Percentiles rank a stretch among this genome's conserved stretches.
These are phyloP conservation scores for Hypselothyrea guttata DNA, from an alignment of 2,888 invertebrate genomes.

Conservation along the genomic window DNA sequence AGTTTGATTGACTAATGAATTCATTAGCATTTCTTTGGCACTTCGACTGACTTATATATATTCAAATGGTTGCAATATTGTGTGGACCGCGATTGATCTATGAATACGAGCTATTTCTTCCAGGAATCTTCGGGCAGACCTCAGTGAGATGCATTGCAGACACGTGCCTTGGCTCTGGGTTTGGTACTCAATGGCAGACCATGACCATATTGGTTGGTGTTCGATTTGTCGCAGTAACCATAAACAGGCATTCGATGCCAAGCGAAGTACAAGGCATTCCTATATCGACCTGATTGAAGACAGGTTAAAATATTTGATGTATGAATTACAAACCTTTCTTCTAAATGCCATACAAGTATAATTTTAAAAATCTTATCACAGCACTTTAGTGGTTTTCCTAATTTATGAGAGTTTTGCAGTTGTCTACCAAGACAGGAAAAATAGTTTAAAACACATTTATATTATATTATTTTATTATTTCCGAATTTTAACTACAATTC, in stretches of 20 bases:
- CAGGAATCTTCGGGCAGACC: constrained; percentile 20
- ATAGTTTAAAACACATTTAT: too few species aligned
- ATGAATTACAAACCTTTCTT: too few species aligned
- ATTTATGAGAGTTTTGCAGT: too few species aligned
- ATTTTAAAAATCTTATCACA: too few species aligned
- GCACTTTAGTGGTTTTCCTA: too few species aligned
- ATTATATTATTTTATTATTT: too few species aligned
- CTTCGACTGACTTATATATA: constrained; percentile 13
- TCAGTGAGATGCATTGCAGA: constrained; percentile 7
- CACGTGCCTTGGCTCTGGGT: constrained; percentile 45
- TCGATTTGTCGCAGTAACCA: constrained; percentile 60
- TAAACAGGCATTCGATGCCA: constrained; percentile 44
- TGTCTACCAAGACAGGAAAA: too few species aligned
- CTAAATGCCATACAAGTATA: too few species aligned
- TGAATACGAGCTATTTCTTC: constrained; percentile 15
- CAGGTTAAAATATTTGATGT: too few species aligned
- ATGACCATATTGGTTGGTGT: constrained; percentile 61
- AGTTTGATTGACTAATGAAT: constrained; percentile 50
- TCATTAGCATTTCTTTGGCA: constrained; percentile 43
- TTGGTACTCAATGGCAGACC: constrained; percentile 43
- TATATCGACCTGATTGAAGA: constrained; percentile 6
- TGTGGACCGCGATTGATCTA: not conserved
- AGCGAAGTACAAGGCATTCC: constrained; percentile 20
- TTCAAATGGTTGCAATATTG: constrained; percentile 37
- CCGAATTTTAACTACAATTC: constrained; percentile 37